phyloP scores from a whole-genome alignment of 2,113 vertebrate genomes.

The Chaetura pelagica region DNA sequence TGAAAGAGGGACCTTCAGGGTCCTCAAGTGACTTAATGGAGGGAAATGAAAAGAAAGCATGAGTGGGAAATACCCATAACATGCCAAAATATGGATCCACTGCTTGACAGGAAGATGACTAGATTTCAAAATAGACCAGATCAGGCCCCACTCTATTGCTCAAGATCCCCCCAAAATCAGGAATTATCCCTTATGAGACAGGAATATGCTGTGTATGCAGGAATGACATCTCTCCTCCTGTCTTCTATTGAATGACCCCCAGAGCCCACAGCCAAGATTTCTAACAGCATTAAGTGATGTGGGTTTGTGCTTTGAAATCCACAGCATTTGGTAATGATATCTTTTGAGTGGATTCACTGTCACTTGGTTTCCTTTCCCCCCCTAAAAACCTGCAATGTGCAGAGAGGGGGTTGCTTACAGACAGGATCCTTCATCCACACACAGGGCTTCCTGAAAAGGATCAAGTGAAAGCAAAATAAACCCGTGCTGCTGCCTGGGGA shows the following conservation, averaged over 20 bases:
- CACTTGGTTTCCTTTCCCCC: neutral
- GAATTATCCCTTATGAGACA: neutral
- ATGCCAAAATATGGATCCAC: neutral
- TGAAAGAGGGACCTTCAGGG: neutral
- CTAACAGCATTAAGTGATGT: neutral
- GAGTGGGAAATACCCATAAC: neutral
- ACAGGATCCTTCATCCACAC: neutral
- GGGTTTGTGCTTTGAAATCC: neutral
- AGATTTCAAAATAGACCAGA: neutral
- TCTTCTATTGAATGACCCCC: neutral
- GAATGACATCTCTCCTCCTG: neutral
- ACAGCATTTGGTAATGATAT: neutral
- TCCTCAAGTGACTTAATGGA: neutral
- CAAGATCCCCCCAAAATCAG: neutral
- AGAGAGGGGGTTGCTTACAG: neutral
- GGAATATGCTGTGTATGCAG: neutral
- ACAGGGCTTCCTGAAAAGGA: neutral
- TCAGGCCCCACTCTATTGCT: neutral
- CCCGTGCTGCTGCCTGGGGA: neutral
- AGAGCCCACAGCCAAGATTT: neutral
- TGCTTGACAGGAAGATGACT: neutral
- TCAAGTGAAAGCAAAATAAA: neutral
- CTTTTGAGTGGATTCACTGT: neutral
- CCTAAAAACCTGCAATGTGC: neutral
- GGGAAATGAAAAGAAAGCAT: rapidly evolving